Percentiles rank a stretch among this genome's conserved stretches.
phyloP scores from a whole-genome alignment of 2,113 vertebrate species.

The Psophia crepitans region DNA sequence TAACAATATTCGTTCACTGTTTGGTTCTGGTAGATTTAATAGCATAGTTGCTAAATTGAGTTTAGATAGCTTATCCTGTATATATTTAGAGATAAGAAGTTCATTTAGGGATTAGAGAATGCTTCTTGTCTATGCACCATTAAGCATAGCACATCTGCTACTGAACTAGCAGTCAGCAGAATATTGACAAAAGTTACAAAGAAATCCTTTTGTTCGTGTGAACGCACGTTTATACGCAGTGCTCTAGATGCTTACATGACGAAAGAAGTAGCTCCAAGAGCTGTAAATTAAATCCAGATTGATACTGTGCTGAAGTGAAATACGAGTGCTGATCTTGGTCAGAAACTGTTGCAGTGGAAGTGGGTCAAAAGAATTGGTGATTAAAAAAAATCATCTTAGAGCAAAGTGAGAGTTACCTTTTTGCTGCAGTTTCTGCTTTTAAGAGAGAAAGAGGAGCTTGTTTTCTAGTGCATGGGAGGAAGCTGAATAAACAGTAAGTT shows the following conservation, averaged over 20 bases:
- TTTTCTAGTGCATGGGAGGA: not conserved
- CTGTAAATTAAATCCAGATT: not conserved
- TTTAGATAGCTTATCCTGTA: slow-evolving; percentile 75
- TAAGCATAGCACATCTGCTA: slow-evolving; percentile 79
- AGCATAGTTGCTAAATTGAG: slow-evolving; percentile 71
- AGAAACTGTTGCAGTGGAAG: not conserved
- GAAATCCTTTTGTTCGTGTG: slow-evolving; percentile 70
- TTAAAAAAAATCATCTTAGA: not conserved
- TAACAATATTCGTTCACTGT: slow-evolving; percentile 40
- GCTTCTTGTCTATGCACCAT: slow-evolving; percentile 79
- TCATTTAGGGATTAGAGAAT: slow-evolving; percentile 82
- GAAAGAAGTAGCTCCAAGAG: not conserved
- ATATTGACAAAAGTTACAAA: slow-evolving; percentile 80
- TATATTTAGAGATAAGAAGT: slow-evolving; percentile 81
- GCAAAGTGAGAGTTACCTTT: not conserved
- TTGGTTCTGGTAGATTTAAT: slow-evolving; percentile 63
- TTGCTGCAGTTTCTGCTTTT: not conserved
- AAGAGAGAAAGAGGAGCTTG: not conserved
- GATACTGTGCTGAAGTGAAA: not conserved
- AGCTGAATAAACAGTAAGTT: not conserved
- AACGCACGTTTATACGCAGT: not conserved
- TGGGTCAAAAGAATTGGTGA: not conserved
- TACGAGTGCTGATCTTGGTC: not conserved
- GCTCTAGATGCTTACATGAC: not conserved
- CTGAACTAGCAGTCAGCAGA: slow-evolving; percentile 77